Base-by-base conservation (phyloP, 2,797 vertebrate species). In the Chelidonichthys spinosus region DNA sequence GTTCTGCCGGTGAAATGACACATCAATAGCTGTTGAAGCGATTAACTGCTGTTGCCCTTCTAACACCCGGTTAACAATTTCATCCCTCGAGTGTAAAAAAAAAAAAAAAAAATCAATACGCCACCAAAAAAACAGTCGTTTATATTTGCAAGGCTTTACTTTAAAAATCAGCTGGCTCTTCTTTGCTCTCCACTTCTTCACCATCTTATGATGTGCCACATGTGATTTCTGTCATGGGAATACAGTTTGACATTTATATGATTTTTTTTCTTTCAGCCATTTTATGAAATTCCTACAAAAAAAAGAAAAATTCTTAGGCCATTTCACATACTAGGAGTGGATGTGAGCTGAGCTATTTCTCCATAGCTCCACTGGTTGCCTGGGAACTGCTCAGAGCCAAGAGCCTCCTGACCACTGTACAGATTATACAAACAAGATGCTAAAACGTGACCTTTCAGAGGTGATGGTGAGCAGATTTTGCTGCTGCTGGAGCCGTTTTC, bases 31-130 rank as follows among this genome's bases (percentile, higher is more conserved):
- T 77, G 78, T 79, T 70, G 60, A 37, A 42, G 72, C 82, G 83
- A 86, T 86, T 85, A 86, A 85, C 81, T 50, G 49, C 43, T 0
- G n/a, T 52, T 68, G 76, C 82, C 81, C 79, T 79, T 49, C 66
- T 65, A 79, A 60, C 68, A 66, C 64, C 4, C 15, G 1, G 54
- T 55, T 76, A 87, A 74, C 40, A 25, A 68, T 83, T 83, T 85
- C 47, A 74, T 89, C 68, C 86, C 65, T 82, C 25, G 25, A 25
- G 25, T 25, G 25, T 2, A 25, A 25, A 25, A 25, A 25, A n/a
- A 52, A 78, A 40, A 81, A 62, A 70, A 49, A 69, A 17, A n/a
- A 70, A 82, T 90, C 80, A n/a, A 79, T 87, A 6, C 18, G 0
- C 59, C 10, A 65, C 68, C 14, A 5, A 63, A 13, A 35, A 74